Percentiles rank a stretch among this genome's conserved stretches.
Conservation (phyloP, 1,140 invertebrate genomes). For the Drosophila pallidifrons region DNA sequence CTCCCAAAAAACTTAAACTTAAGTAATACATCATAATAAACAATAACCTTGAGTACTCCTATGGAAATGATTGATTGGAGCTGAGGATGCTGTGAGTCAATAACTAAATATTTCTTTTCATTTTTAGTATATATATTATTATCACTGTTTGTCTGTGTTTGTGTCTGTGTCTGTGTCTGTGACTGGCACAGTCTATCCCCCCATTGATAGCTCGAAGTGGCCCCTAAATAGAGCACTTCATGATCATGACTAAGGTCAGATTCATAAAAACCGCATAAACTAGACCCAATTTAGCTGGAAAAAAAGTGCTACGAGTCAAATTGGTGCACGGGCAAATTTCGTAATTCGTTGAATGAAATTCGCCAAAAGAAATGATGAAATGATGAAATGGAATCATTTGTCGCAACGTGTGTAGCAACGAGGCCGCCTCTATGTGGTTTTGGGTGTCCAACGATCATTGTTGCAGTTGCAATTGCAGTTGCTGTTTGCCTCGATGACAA, state of each 20-base stretch:
- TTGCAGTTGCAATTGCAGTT: not conserved
- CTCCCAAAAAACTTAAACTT: conserved; percentile 1
- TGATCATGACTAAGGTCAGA: conserved; percentile 81
- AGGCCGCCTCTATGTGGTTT: conserved; percentile 43
- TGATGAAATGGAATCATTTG: conserved; percentile 24
- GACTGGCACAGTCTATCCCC: conserved; percentile 55
- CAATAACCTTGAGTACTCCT: conserved; percentile 3
- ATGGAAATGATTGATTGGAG: conserved; percentile 20
- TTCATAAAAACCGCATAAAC: conserved; percentile 80
- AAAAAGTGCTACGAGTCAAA: conserved; percentile 6
- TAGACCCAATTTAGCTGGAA: conserved; percentile 74
- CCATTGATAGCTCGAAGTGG: conserved; percentile 57
- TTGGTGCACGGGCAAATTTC: conserved; percentile 14
- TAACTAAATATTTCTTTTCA: conserved; percentile 1
- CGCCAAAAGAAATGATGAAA: conserved; percentile 40
- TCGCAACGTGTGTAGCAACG: conserved; percentile 4
- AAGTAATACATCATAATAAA: conserved; percentile 1
- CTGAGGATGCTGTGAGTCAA: not conserved
- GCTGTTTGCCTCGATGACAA: conserved; percentile 50
- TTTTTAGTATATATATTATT: not conserved
- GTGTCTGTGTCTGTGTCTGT: not conserved
- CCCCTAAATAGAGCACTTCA: conserved; percentile 63
- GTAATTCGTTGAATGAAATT: conserved; percentile 56
- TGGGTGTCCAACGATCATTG: conserved; percentile 31
- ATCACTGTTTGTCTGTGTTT: not conserved